A percentile compares a stretch with the other conserved stretches of the same genome.
phyloP scores from a whole-genome alignment of 2,113 vertebrate species.

The Amazona vittata region DNA sequence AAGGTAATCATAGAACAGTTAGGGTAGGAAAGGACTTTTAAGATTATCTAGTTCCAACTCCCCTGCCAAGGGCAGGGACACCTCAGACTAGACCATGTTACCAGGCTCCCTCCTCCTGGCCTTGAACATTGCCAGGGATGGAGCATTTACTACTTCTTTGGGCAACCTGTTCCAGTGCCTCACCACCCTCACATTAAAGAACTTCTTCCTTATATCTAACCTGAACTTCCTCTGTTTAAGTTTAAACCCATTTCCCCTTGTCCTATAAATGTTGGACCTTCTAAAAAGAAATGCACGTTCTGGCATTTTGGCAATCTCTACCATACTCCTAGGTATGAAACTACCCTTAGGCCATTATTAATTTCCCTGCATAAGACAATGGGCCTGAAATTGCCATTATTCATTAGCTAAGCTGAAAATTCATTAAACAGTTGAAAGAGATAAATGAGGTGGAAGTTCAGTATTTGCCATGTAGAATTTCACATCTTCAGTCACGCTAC shows the following conservation, averaged over 20 bases:
- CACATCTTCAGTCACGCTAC: background rate
- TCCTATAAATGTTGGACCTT: background rate
- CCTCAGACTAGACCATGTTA: background rate
- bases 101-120: background rate
- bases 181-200: background rate
- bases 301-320: background rate
- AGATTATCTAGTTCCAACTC: background rate
- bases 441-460: slow-evolving; percentile 45
- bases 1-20: background rate
- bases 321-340: background rate
- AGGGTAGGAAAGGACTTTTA: background rate
- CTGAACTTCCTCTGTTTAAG: background rate
- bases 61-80: background rate
- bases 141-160: background rate
- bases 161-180: background rate
- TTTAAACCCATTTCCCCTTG: background rate
- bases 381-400: slow-evolving; percentile 8
- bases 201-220: background rate
- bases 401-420: slow-evolving; percentile 40
- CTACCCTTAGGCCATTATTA: background rate
- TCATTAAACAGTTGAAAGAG: slow-evolving; percentile 44
- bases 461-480: slow-evolving; percentile 21
- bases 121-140: background rate
- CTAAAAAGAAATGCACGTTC: background rate
- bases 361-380: background rate